Evolutionary conservation across 2,797 vertebrate genomes (phyloP), one percentile per base, ranked within the genome.

Genomic region (Ambastaia sidthimunki): DNA sequence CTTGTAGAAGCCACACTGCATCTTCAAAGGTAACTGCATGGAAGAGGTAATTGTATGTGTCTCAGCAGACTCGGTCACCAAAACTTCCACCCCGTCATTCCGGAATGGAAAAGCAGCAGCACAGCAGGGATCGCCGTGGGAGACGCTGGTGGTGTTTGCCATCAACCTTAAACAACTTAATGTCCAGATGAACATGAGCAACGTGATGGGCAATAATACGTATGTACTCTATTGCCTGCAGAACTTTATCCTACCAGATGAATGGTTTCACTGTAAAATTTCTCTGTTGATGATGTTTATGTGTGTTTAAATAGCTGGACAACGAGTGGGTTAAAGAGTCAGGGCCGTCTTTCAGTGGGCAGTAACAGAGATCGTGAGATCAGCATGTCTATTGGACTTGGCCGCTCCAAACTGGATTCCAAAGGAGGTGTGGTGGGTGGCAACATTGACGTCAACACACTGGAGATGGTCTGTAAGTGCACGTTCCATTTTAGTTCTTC

Each of bases 131-230:
- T 91, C 98, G 0, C 98, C 98, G 0, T 99, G 98, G 98, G 97
- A 99, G 90, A 99, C 98, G 0, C 90, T 99, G 84, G 98, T 99
- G 60, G 97, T 99, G 54, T 99, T 99, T 75, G 98, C 97, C 83
- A 99, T 99, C 91, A 99, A 98, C 91, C 81, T 99, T 65, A 99
- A 99, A 76, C 97, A 97, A 82, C 91, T 99, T 82, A 98, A 95
- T 0, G 97, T 99, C 57, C 98, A 99, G 87, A 99, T 99, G 98
- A 99, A 99, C 86, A 99, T 99, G 98, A 99, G 98, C 89, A 99
- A 99, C 4, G 98, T 99, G 69, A 99, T 99, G 98, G 98, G 98
- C 80, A 99, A 99, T 88, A 99, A 98, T 65, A 99, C 96, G 98
- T 99, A 91, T 91, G 98, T 9, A 31, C 28, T 4, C 48, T 13